Conservation (phyloP, 1,140 invertebrate genomes). For the Euglossa dilemma region DNA sequence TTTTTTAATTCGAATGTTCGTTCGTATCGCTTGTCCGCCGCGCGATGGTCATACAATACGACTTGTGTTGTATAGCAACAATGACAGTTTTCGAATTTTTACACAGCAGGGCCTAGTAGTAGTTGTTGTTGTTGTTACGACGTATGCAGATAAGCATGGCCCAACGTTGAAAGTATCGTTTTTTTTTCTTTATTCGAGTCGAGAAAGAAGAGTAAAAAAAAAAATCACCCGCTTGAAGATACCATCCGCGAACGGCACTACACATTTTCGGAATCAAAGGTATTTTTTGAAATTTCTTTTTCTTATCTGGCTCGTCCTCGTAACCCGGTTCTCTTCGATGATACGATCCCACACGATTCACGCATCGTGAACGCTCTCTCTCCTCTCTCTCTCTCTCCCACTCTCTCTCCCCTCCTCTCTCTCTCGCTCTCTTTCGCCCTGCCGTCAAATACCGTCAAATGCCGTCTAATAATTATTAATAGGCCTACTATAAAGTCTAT, state of each 20-base stretch:
- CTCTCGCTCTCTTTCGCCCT: constrained; percentile 27
- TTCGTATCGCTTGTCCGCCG: constrained; percentile 40
- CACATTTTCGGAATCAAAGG: not conserved
- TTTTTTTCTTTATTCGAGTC: constrained; percentile 9
- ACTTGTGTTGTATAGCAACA: constrained; percentile 77
- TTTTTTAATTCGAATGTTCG: constrained; percentile 45
- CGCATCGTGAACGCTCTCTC: constrained; percentile 56
- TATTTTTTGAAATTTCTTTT: not conserved
- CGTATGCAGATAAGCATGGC: constrained; percentile 73
- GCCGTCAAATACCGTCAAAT: constrained; percentile 73
- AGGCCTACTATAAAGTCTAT: constrained; percentile 79
- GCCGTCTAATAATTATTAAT: constrained; percentile 78
- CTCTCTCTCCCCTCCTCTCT: too few relatives aligned
- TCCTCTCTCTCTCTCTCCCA: too few relatives aligned
- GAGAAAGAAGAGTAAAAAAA: not conserved
- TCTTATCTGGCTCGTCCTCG: constrained; percentile 19
- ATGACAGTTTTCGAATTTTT: constrained; percentile 81
- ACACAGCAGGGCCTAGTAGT: constrained; percentile 73
- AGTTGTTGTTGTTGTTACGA: too few relatives aligned
- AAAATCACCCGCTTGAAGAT: constrained; percentile 3
- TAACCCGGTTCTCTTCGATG: constrained; percentile 63
- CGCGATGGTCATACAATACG: constrained; percentile 69
- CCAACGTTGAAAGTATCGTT: constrained; percentile 33
- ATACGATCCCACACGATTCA: constrained; percentile 67
- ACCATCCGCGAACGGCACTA: constrained; percentile 20